Evolutionary conservation across 2,113 vertebrate species (phyloP).

Genomic region (Trogon melanurus): DNA sequence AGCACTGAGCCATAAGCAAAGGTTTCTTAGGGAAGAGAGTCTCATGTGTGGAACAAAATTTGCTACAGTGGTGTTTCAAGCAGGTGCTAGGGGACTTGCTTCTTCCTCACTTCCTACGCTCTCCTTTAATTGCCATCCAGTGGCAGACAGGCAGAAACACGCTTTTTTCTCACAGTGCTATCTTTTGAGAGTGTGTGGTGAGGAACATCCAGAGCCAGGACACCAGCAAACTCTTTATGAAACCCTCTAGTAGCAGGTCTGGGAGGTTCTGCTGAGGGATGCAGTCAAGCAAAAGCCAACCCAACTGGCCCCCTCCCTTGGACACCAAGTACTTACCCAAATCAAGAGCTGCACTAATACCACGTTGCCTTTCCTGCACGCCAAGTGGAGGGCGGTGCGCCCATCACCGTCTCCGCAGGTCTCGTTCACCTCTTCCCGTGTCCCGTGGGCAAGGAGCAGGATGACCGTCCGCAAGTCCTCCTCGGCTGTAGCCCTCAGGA

Average conservation of each 20-base stretch:
- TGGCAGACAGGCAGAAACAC: neutral
- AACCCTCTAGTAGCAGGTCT: too few relatives aligned
- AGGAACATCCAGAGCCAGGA: neutral
- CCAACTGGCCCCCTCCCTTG: neutral
- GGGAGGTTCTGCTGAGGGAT: neutral
- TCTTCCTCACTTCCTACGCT: rapidly evolving
- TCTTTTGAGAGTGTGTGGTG: rapidly evolving
- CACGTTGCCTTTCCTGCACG: slow-evolving; percentile 90
- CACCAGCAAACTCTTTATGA: neutral
- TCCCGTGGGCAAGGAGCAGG: slow-evolving; percentile 90
- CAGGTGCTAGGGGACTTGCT: neutral
- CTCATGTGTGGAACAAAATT: rapidly evolving
- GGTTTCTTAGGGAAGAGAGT: neutral
- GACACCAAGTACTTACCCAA: slow-evolving; percentile 81
- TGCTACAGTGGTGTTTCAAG: rapidly evolving
- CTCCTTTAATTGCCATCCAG: neutral
- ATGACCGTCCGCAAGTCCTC: slow-evolving; percentile 90
- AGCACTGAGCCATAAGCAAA: rapidly evolving
- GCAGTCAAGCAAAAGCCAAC: neutral
- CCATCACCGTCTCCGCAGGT: slow-evolving; percentile 93
- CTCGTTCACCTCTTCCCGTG: slow-evolving; percentile 93
- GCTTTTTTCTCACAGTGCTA: rapidly evolving
- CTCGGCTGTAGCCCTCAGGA: slow-evolving; percentile 88
- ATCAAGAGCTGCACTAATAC: slow-evolving; percentile 92
- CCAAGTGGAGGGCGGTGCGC: slow-evolving; percentile 91